A percentile compares a stretch with the other conserved stretches of the same genome.
Evolutionary conservation across 2,113 vertebrate genomes (phyloP).

Genomic region (Pseudonaja textilis): DNA sequence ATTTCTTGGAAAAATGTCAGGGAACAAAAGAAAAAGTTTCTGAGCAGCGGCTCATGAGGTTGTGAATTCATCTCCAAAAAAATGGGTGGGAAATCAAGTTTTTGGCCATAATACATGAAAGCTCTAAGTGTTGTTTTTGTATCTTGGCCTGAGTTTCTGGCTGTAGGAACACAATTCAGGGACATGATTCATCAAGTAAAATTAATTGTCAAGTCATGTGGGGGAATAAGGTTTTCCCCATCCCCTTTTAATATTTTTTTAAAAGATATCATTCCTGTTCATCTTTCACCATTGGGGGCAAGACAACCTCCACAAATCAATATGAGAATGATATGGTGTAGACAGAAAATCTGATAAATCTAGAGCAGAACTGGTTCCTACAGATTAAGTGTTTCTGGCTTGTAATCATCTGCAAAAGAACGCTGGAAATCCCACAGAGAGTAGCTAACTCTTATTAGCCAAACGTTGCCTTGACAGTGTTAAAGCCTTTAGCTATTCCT

Average conservation of each 20-base stretch:
- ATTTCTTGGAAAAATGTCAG: neutral
- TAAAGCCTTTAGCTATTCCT: neutral
- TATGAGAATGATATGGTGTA: neutral
- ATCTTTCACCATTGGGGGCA: neutral
- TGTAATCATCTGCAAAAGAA: neutral
- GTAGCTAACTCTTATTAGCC: neutral
- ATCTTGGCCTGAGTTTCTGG: neutral
- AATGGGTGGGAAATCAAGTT: neutral
- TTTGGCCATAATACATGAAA: neutral
- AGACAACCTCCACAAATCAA: neutral
- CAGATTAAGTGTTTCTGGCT: constrained; percentile 5
- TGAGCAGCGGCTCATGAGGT: neutral
- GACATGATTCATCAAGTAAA: neutral
- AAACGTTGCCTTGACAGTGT: neutral
- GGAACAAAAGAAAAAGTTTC: neutral
- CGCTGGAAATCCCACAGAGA: neutral
- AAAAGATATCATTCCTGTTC: neutral
- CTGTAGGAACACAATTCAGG: neutral
- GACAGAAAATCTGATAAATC: neutral
- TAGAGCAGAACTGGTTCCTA: neutral
- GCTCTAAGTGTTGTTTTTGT: neutral
- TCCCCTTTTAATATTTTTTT: neutral
- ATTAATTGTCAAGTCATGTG: neutral
- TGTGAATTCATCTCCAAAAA: neutral
- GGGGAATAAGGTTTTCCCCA: neutral